These are phyloP conservation scores for Cardiocondyla obscurior DNA, from an alignment of 1,140 invertebrate genomes.

Conservation along the genomic window DNA sequence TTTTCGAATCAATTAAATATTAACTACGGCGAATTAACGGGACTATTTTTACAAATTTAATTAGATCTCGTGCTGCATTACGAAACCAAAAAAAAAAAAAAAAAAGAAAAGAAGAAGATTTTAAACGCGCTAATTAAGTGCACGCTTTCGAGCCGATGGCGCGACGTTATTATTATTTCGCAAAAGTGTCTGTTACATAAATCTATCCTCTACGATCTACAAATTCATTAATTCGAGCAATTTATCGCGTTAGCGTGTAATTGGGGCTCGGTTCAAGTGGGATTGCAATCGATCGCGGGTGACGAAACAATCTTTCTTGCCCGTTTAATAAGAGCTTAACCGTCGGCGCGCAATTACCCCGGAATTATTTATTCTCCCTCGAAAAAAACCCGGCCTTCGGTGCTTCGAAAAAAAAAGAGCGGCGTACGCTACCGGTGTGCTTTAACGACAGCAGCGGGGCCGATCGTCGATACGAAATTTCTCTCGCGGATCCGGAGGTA, in stretches of 20 bases:
- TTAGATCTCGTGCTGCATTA: background rate
- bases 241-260: background rate
- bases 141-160: background rate
- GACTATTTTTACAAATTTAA: background rate
- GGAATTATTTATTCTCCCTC: slow-evolving; percentile 51
- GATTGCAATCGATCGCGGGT: background rate
- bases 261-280: background rate
- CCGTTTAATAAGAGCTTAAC: background rate
- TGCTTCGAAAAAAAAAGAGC: background rate
- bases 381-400: slow-evolving; percentile 51
- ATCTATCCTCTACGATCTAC: background rate
- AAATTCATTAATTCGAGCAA: background rate
- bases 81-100: too few relatives aligned
- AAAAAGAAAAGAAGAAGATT: too few relatives aligned
- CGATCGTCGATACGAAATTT: slow-evolving; percentile 50
- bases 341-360: background rate
- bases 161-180: background rate
- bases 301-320: background rate
- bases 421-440: background rate
- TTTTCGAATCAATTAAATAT: background rate
- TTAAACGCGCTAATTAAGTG: background rate
- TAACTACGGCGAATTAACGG: background rate
- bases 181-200: background rate
- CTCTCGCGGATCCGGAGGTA: slow-evolving; percentile 46
- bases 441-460: slow-evolving; percentile 12